phyloP scores from a whole-genome alignment of 1,140 invertebrate genomes.

The Myzus persicae region DNA sequence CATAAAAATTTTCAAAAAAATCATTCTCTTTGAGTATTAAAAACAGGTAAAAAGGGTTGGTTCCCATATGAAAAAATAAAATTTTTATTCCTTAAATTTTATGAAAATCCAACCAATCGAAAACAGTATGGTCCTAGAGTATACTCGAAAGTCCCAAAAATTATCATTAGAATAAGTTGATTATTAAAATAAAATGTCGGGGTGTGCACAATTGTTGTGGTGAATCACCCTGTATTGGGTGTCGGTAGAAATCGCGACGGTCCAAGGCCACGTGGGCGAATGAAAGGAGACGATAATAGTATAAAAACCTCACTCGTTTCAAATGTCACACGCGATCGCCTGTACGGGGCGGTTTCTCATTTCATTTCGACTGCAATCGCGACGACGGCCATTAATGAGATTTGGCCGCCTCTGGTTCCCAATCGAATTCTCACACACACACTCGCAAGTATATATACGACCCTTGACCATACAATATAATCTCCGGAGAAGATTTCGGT shows the following conservation, averaged over 20 bases:
- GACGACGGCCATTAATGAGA: neutral
- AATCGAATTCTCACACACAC: neutral
- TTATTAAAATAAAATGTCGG: neutral
- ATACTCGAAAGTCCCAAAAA: neutral
- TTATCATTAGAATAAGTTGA: neutral
- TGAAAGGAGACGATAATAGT: neutral
- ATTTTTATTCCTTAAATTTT: too few species aligned
- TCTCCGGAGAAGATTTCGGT: neutral
- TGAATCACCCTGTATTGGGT: neutral
- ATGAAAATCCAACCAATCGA: too few species aligned
- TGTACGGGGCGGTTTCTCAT: neutral
- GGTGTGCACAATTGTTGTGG: neutral
- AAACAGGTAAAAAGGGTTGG: neutral
- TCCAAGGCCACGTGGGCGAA: neutral
- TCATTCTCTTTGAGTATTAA: too few species aligned
- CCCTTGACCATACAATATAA: conserved; percentile 10
- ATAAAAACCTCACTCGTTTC: neutral
- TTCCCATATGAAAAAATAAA: neutral
- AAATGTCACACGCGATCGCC: neutral
- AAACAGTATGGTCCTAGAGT: too few species aligned
- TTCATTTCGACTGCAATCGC: neutral
- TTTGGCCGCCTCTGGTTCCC: neutral
- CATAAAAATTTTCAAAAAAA: too few species aligned
- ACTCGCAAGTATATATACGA: neutral
- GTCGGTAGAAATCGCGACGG: neutral